Conservation (phyloP, 2,113 vertebrate species). For the Furnarius figulus region DNA sequence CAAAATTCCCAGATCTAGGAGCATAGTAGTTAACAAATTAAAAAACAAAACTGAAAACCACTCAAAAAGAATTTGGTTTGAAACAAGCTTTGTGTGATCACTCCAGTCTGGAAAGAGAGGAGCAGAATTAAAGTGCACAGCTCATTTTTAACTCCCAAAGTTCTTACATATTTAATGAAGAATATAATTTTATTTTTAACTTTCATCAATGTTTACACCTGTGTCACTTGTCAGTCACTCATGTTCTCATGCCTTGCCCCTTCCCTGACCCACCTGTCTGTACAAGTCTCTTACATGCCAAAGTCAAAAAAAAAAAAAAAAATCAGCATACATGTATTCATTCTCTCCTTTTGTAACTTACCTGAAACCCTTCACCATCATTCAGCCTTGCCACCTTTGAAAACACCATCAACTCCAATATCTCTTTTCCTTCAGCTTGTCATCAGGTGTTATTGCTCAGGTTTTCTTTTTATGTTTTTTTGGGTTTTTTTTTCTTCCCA, state of each 20-base stretch:
- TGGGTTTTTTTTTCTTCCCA: too few relatives aligned
- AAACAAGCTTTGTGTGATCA: rapidly evolving
- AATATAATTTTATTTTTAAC: background rate
- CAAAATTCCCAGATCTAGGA: background rate
- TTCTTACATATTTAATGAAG: background rate
- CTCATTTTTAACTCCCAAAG: background rate
- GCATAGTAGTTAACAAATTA: background rate
- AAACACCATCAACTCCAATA: background rate
- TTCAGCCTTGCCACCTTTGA: background rate
- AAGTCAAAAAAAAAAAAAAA: background rate
- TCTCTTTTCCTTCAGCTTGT: background rate
- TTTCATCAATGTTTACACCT: background rate
- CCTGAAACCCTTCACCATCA: background rate
- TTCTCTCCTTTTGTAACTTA: background rate
- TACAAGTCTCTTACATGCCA: background rate
- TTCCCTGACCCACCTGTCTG: background rate
- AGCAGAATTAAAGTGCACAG: background rate
- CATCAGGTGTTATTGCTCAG: background rate
- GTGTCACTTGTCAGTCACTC: background rate
- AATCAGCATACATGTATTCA: background rate
- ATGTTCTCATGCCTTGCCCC: background rate
- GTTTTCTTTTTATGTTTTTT: background rate
- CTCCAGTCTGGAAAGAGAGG: background rate
- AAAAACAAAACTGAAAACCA: background rate
- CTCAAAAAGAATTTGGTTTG: background rate